phyloP scores from a whole-genome alignment of 1,140 invertebrate species.

The Dreissena rostriformis region DNA sequence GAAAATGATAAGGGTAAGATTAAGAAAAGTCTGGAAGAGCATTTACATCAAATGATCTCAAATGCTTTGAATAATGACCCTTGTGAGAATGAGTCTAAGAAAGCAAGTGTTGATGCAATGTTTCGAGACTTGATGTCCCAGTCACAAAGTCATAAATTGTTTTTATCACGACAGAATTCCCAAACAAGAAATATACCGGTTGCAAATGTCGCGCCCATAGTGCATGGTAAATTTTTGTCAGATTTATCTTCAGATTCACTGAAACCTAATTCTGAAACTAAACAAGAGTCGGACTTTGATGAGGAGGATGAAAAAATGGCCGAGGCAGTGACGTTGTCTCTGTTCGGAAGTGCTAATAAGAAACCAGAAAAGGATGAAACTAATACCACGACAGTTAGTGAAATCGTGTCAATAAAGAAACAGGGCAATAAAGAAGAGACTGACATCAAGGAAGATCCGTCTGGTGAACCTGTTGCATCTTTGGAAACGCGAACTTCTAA shows the following conservation, averaged over 20 bases:
- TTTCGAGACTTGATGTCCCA: constrained; percentile 38
- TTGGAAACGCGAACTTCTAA: too few species aligned
- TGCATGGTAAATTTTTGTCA: constrained; percentile 49
- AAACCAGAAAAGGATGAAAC: neutral
- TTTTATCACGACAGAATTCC: constrained; percentile 45
- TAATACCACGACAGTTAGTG: neutral
- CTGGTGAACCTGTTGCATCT: neutral
- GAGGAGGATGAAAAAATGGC: constrained; percentile 54
- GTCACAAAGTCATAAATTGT: constrained; percentile 47
- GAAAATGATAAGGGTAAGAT: constrained; percentile 9
- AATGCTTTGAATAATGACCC: constrained; percentile 48
- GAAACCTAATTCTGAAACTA: neutral
- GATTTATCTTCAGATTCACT: neutral
- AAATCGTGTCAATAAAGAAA: neutral
- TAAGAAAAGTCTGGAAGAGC: constrained; percentile 46
- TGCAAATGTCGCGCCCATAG: constrained; percentile 61
- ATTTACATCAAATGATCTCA: constrained; percentile 50
- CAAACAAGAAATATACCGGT: constrained; percentile 60
- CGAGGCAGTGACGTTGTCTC: constrained; percentile 39
- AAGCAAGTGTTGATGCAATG: constrained; percentile 38
- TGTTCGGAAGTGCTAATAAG: constrained; percentile 12
- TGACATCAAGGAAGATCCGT: constrained; percentile 25
- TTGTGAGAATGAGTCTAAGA: constrained; percentile 27
- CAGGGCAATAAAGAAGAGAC: constrained; percentile 26
- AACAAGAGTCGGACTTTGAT: constrained; percentile 30